phyloP scores from a whole-genome alignment of 2,113 vertebrate genomes.

The Chionomys nivalis region DNA sequence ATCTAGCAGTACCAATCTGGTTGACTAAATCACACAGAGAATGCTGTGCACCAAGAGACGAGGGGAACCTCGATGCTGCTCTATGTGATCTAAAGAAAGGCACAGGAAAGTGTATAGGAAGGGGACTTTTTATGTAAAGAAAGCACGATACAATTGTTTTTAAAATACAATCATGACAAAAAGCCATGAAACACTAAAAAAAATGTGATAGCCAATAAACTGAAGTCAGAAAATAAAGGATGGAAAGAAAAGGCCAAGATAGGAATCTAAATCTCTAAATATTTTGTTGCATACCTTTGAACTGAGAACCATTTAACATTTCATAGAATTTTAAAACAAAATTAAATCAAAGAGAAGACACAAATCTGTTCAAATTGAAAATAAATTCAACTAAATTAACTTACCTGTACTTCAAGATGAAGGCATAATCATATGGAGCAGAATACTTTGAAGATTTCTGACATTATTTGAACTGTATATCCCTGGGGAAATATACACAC shows the following conservation, averaged over 20 bases:
- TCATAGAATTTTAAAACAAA: conserved; percentile 53
- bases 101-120: background rate
- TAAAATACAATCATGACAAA: background rate
- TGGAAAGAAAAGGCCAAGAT: background rate
- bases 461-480: conserved; percentile 7
- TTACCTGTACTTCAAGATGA: conserved; percentile 53
- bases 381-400: conserved; percentile 58
- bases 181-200: conserved; percentile 41
- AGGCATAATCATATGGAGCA: conserved; percentile 42
- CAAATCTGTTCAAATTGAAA: conserved; percentile 55
- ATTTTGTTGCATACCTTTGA: conserved; percentile 19
- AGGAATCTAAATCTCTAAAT: conserved; percentile 33
- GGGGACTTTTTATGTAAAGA: background rate
- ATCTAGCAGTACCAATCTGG: background rate
- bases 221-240: background rate
- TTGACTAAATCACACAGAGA: background rate
- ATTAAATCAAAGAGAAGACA: conserved; percentile 57
- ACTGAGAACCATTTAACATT: conserved; percentile 59
- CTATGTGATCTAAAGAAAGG: background rate
- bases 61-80: background rate
- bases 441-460: conserved; percentile 59
- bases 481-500: conserved; percentile 3
- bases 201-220: background rate
- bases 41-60: background rate
- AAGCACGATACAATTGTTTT: background rate